A percentile compares a stretch with the other conserved stretches of the same genome.
phyloP scores from a whole-genome alignment of 2,113 vertebrate genomes.

The Corythornis cristatus region DNA sequence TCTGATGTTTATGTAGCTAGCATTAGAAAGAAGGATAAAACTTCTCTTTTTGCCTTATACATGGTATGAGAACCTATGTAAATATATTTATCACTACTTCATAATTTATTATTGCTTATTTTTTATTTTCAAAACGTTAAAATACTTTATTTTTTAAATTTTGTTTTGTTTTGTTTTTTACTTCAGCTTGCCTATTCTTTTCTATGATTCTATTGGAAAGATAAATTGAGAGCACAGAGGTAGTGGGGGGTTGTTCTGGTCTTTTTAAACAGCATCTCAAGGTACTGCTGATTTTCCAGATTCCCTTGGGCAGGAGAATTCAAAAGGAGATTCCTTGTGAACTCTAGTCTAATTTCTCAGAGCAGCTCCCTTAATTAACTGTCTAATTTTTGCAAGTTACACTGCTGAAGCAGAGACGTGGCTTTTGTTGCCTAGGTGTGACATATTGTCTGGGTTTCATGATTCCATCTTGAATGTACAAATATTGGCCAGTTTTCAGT shows the following conservation, averaged over 20 bases:
- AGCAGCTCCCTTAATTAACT: background rate
- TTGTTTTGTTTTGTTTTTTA: too few relatives aligned
- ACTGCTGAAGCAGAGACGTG: background rate
- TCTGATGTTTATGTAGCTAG: background rate
- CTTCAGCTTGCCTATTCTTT: background rate
- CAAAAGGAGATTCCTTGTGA: background rate
- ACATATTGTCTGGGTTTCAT: background rate
- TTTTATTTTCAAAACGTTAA: background rate
- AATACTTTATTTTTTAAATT: background rate
- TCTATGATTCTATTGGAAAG: background rate
- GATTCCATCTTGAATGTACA: background rate
- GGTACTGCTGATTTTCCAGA: background rate
- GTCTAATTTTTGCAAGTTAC: background rate
- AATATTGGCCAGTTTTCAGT: background rate
- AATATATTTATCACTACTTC: background rate
- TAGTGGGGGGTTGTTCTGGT: background rate
- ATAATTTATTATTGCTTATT: background rate
- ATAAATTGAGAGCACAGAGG: background rate
- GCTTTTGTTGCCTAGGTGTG: background rate
- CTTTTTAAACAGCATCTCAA: background rate
- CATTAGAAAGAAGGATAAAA: background rate
- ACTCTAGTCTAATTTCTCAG: background rate
- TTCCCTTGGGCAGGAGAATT: background rate
- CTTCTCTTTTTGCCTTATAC: background rate
- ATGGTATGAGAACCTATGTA: background rate